phyloP scores from a whole-genome alignment of 2,113 vertebrate genomes.

The Microcebus griseorufus region DNA sequence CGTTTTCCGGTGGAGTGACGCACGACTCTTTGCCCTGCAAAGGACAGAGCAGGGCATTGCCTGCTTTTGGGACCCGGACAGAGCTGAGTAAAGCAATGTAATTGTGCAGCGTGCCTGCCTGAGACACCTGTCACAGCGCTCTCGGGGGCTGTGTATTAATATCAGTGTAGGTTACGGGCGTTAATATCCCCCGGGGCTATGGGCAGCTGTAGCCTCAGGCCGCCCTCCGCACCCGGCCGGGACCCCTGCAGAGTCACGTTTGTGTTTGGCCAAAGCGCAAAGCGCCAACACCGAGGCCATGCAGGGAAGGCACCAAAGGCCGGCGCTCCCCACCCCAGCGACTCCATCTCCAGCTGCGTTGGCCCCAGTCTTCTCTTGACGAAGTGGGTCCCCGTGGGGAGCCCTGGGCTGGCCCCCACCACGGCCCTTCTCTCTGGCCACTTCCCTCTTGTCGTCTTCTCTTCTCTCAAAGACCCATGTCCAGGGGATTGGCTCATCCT shows the following conservation, averaged over 20 bases:
- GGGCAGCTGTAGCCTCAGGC: not conserved
- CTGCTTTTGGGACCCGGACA: fast-evolving
- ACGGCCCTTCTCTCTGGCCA: too few species aligned
- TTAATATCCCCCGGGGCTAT: not conserved
- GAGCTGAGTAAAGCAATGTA: not conserved
- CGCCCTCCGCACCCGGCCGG: not conserved
- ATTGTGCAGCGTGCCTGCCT: not conserved
- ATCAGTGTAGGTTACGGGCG: not conserved
- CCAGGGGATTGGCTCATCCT: fast-evolving
- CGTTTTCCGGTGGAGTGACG: not conserved
- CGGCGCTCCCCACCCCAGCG: fast-evolving
- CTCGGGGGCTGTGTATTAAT: not conserved
- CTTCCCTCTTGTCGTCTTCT: not conserved
- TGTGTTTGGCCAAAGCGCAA: not conserved
- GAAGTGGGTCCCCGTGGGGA: not conserved
- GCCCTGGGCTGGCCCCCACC: fast-evolving
- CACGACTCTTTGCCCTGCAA: not conserved
- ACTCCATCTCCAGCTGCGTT: fast-evolving
- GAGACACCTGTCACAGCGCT: not conserved
- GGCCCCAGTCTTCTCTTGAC: fast-evolving
- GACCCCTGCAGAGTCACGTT: not conserved
- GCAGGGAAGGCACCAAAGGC: fast-evolving
- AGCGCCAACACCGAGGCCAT: too few species aligned
- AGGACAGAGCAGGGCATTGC: not conserved
- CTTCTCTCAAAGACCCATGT: not conserved